Evolutionary conservation across 92 coral and sea anemone species (phyloP).

Genomic region (Ricordea florida): DNA sequence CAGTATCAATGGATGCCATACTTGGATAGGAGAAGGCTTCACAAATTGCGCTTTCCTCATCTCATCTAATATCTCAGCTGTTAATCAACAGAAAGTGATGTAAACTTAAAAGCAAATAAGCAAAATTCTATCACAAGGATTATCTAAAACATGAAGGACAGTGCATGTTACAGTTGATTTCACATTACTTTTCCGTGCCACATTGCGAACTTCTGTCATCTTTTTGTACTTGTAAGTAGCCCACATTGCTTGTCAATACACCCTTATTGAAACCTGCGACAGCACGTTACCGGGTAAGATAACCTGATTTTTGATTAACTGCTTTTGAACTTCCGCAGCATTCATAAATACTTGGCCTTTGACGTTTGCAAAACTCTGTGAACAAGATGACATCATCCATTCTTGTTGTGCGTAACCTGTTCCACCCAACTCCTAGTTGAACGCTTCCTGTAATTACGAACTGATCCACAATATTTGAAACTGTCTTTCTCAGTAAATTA

Average conservation of each 20-base stretch:
- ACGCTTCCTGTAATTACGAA: constrained; percentile 9
- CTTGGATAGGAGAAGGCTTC: constrained; percentile 96
- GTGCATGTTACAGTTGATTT: background rate
- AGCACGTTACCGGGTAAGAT: constrained; percentile 26
- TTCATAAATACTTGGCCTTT: constrained; percentile 50
- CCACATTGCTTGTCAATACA: constrained; percentile 3
- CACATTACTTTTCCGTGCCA: too few species aligned
- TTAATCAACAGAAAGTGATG: background rate
- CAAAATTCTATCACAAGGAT: background rate
- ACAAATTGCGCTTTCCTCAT: constrained; percentile 82
- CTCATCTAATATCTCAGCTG: constrained; percentile 91
- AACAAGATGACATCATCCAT: constrained; percentile 44
- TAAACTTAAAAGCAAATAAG: background rate
- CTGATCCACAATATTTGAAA: constrained; percentile 26
- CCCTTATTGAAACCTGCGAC: constrained; percentile 16
- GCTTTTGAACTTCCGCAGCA: constrained; percentile 36
- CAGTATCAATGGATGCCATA: background rate
- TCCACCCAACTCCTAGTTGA: constrained; percentile 50
- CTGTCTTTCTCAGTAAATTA: constrained; percentile 16
- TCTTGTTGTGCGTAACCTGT: constrained; percentile 39
- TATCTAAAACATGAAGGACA: background rate
- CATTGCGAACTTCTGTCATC: constrained; percentile 21
- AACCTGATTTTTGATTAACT: constrained; percentile 17
- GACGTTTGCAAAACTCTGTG: constrained; percentile 37
- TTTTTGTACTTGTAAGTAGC: constrained; percentile 29